Evolutionary conservation across 2,113 vertebrate genomes (phyloP).

Genomic region (Vidua macroura): DNA sequence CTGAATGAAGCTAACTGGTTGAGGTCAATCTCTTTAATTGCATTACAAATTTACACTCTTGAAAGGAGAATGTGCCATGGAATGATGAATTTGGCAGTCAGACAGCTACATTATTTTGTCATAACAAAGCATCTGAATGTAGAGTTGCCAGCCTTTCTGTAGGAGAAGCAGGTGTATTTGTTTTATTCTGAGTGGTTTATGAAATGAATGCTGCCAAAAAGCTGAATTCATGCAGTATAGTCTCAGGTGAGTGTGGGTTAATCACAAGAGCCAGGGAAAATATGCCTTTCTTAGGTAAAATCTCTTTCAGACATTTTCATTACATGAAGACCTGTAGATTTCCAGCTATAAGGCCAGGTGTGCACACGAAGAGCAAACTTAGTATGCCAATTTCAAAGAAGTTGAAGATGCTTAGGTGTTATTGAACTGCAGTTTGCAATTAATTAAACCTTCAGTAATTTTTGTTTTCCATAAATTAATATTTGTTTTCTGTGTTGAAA

Average conservation of each 20-base stretch:
- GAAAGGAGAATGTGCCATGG: not conserved
- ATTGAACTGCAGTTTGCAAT: not conserved
- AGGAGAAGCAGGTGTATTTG: not conserved
- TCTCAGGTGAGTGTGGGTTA: not conserved
- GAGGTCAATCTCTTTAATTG: not conserved
- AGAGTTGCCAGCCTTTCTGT: not conserved
- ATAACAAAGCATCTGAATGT: not conserved
- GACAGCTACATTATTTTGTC: not conserved
- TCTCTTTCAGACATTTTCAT: not conserved
- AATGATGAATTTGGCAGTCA: not conserved
- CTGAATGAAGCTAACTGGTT: not conserved
- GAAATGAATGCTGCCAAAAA: not conserved
- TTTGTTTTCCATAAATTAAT: not conserved
- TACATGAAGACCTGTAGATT: not conserved
- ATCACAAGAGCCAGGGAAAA: not conserved
- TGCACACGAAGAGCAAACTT: not conserved
- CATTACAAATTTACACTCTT: not conserved
- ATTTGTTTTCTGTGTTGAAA: not conserved
- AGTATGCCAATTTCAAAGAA: not conserved
- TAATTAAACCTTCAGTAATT: not conserved
- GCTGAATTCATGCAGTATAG: not conserved
- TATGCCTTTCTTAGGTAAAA: not conserved
- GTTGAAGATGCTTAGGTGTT: not conserved
- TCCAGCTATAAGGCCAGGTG: not conserved
- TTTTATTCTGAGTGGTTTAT: not conserved